Conservation (phyloP, 1,140 invertebrate species). For the Helicoverpa zea region DNA sequence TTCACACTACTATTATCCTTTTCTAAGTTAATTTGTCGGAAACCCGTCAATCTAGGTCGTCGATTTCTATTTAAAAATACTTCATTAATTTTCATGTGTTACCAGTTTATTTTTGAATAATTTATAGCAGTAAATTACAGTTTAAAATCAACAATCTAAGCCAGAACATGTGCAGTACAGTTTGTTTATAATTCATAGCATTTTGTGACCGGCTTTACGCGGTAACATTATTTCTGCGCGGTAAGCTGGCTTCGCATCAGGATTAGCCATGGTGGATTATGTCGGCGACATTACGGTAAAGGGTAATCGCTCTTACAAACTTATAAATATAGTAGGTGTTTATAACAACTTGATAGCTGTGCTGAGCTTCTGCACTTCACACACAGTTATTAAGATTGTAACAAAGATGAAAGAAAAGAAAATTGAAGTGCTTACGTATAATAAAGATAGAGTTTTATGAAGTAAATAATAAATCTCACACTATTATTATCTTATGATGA, state of each 20-base stretch:
- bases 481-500: not conserved
- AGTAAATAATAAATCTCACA: not conserved
- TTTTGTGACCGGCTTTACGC: constrained; percentile 41
- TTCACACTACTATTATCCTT: constrained; percentile 1
- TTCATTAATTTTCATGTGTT: not conserved
- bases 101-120: no score
- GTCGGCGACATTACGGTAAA: constrained; percentile 28
- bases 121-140: no score
- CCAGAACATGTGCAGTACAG: constrained; percentile 2
- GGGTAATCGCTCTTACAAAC: constrained; percentile 28
- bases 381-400: not conserved
- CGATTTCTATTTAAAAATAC: no score
- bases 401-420: not conserved
- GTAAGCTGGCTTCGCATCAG: constrained; percentile 32
- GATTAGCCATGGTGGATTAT: constrained; percentile 37
- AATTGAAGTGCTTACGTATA: not conserved
- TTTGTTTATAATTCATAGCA: constrained; percentile 32
- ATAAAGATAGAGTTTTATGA: not conserved
- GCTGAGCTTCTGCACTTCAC: not conserved
- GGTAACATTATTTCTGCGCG: constrained; percentile 16
- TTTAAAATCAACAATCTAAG: no score
- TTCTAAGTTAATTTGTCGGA: not conserved
- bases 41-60: no score
- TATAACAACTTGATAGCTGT: constrained; percentile 7
- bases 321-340: constrained; percentile 12